These are phyloP conservation scores for Myotis pilosus DNA, from an alignment of 2,797 vertebrate genomes.

Conservation along the genomic window DNA sequence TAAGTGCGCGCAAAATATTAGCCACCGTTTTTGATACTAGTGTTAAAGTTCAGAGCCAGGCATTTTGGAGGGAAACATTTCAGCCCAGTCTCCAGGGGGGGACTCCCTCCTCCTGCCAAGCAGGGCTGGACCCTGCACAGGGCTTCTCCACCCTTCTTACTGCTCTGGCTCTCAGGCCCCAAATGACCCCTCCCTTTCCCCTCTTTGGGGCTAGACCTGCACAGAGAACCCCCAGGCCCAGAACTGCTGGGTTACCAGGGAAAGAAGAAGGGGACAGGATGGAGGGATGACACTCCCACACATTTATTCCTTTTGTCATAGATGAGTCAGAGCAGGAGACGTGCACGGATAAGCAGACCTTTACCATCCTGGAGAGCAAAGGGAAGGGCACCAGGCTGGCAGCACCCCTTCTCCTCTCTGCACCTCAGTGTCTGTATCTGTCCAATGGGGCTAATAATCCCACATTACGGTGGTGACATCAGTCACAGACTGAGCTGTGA, in stretches of 20 bases:
- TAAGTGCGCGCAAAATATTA: neutral
- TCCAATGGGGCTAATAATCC: neutral
- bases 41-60: neutral
- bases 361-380: neutral
- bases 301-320: neutral
- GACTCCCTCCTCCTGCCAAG: too few relatives aligned
- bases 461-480: fast-evolving
- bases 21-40: neutral
- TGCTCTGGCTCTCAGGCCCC: neutral
- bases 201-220: neutral
- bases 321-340: neutral
- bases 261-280: neutral
- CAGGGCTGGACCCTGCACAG: neutral
- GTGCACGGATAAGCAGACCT: neutral
- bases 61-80: neutral
- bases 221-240: too few relatives aligned
- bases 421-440: neutral
- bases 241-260: neutral
- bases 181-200: neutral
- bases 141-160: neutral
- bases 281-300: too few relatives aligned
- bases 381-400: neutral
- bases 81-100: neutral
- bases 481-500: neutral
- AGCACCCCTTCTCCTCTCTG: neutral